These are phyloP conservation scores for Sebastes goodei DNA, from an alignment of 2,797 vertebrate species.

Conservation along the genomic window DNA sequence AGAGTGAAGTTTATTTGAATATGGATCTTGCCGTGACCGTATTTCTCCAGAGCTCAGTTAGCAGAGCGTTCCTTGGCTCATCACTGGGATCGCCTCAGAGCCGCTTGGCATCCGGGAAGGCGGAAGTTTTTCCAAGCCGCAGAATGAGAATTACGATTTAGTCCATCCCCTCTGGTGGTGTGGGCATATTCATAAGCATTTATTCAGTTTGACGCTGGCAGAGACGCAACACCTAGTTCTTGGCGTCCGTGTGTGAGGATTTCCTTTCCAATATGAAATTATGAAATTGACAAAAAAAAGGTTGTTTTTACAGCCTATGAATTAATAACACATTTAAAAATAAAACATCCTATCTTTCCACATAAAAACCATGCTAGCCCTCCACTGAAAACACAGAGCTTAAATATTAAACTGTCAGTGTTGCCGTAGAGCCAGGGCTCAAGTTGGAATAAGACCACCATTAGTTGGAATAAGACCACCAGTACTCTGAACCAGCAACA, in stretches of 20 bases:
- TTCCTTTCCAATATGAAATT: conserved; percentile 71
- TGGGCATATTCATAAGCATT: conserved; percentile 79
- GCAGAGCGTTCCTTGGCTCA: conserved; percentile 78
- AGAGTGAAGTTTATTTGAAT: conserved; percentile 85
- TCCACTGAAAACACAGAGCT: conserved; percentile 34
- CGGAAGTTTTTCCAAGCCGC: conserved; percentile 79
- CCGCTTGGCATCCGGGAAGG: conserved; percentile 70
- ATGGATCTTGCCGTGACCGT: conserved; percentile 81
- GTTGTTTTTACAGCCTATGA: conserved; percentile 64
- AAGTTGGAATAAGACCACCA: conserved; percentile 31
- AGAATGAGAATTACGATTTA: conserved; percentile 78
- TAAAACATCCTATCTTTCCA: conserved; percentile 56
- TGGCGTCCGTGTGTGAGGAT: conserved; percentile 54
- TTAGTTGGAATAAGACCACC: conserved; percentile 33
- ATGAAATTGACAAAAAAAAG: conserved; percentile 64
- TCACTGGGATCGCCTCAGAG: conserved; percentile 78
- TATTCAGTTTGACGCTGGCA: conserved; percentile 75
- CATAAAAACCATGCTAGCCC: conserved; percentile 29
- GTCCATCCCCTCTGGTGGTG: conserved; percentile 75
- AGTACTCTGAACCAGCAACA: conserved; percentile 9
- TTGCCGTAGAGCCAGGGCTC: conserved; percentile 1
- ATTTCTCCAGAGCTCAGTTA: conserved; percentile 82
- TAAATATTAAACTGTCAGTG: conserved; percentile 28
- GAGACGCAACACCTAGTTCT: conserved; percentile 63
- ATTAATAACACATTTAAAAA: conserved; percentile 65